phyloP scores from a whole-genome alignment of 2,888 invertebrate species.

The Drosophila suboccidentalis region DNA sequence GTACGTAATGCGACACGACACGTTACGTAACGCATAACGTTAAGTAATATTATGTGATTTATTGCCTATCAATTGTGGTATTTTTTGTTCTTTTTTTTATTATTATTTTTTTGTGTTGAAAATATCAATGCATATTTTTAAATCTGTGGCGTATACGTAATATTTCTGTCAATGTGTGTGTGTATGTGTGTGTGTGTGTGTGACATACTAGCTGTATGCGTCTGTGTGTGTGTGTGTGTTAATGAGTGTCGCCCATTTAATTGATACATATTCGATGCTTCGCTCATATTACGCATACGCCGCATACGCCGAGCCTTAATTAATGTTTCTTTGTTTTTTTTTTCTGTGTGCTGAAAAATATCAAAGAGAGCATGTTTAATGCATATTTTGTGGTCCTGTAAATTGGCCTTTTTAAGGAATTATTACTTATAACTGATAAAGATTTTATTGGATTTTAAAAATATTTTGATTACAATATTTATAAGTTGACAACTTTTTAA shows the following conservation, averaged over 20 bases:
- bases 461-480: too few species aligned
- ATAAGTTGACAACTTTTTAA: too few species aligned
- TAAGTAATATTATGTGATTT: background rate
- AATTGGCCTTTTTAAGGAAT: background rate
- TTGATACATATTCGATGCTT: slow-evolving; percentile 34
- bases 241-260: slow-evolving; percentile 48
- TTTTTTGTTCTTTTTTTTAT: background rate
- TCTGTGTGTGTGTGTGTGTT: slow-evolving; percentile 29
- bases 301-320: slow-evolving; percentile 15
- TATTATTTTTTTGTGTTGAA: slow-evolving; percentile 18
- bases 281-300: slow-evolving; percentile 48
- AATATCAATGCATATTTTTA: slow-evolving; percentile 19
- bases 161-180: slow-evolving; percentile 19
- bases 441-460: background rate
- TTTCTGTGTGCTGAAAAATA: background rate
- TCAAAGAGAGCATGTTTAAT: background rate
- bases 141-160: slow-evolving; percentile 52
- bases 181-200: slow-evolving; percentile 19
- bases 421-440: background rate
- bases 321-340: background rate
- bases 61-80: slow-evolving; percentile 13
- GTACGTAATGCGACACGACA: slow-evolving; percentile 61
- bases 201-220: background rate
- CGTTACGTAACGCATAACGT: slow-evolving; percentile 10
- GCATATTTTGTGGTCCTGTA: slow-evolving; percentile 13